A percentile compares a stretch with the other conserved stretches of the same genome.
Evolutionary conservation across 2,797 vertebrate genomes (phyloP).

Genomic region (Steatocranus sp.): DNA sequence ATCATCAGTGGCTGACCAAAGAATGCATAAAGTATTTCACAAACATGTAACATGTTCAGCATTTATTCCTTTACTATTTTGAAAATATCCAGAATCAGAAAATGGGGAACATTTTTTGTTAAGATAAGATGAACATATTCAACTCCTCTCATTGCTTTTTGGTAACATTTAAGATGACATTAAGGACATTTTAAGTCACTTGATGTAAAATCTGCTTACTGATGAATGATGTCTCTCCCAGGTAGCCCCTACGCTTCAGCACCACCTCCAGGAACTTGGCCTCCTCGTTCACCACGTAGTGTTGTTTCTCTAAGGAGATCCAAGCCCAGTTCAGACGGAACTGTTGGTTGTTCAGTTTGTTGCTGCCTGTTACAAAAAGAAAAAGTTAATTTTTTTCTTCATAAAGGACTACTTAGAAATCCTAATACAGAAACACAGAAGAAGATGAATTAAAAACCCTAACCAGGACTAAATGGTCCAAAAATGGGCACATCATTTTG

Average conservation of each 20-base stretch:
- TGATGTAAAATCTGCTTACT: constrained; percentile 76
- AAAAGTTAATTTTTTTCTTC: not conserved
- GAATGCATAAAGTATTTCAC: not conserved
- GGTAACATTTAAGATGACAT: not conserved
- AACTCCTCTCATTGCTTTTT: not conserved
- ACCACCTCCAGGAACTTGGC: constrained; percentile 86
- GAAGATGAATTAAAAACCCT: not conserved
- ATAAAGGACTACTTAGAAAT: not conserved
- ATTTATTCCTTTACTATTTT: not conserved
- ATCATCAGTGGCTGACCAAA: too few species aligned
- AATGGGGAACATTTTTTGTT: not conserved
- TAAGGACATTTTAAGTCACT: not conserved
- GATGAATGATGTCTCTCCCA: constrained; percentile 94
- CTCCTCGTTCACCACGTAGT: constrained; percentile 88
- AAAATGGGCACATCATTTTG: not conserved
- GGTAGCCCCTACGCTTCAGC: constrained; percentile 88
- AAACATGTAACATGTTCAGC: not conserved
- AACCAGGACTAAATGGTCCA: not conserved
- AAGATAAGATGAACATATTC: not conserved
- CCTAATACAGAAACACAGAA: not conserved
- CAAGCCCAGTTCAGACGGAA: constrained; percentile 93
- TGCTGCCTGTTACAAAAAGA: constrained; percentile 79
- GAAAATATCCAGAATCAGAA: not conserved
- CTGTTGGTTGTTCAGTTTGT: constrained; percentile 87
- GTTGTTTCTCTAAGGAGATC: constrained; percentile 91